Evolutionary conservation across 2,797 vertebrate genomes (phyloP).

Genomic region (Rhinella marina): DNA sequence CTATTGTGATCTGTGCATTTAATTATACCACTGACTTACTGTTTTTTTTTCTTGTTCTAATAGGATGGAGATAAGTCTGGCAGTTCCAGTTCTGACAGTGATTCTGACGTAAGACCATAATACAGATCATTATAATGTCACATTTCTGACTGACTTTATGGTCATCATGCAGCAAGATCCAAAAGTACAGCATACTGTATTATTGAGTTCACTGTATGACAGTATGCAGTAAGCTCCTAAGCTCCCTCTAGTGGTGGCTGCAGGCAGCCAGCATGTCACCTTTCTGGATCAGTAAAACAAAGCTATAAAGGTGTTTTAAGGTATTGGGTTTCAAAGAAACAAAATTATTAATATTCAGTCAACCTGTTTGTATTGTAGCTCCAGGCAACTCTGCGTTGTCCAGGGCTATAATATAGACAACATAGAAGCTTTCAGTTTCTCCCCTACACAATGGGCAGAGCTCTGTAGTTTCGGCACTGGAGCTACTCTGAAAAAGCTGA

Average conservation of each 20-base stretch:
- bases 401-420: neutral
- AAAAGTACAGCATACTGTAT: no score
- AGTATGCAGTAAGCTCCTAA: neutral
- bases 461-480: no score
- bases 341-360: no score
- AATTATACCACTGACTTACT: neutral
- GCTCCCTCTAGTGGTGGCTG: neutral
- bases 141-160: neutral
- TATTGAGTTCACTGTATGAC: neutral
- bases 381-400: no score
- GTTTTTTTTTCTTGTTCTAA: neutral
- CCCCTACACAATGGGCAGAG: no score
- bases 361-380: no score
- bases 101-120: slow-evolving; percentile 47
- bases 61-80: slow-evolving; percentile 45
- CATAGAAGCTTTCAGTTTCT: neutral
- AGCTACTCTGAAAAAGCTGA: no score
- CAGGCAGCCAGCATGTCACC: neutral
- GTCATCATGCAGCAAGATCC: neutral
- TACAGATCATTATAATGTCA: neutral
- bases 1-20: neutral
- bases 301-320: no score
- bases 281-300: no score
- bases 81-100: slow-evolving; percentile 62
- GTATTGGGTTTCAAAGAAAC: no score